A percentile compares a stretch with the other conserved stretches of the same genome.
Evolutionary conservation across 2,888 invertebrate species (phyloP).

Genomic region (Cylindroiulus punctatus): DNA sequence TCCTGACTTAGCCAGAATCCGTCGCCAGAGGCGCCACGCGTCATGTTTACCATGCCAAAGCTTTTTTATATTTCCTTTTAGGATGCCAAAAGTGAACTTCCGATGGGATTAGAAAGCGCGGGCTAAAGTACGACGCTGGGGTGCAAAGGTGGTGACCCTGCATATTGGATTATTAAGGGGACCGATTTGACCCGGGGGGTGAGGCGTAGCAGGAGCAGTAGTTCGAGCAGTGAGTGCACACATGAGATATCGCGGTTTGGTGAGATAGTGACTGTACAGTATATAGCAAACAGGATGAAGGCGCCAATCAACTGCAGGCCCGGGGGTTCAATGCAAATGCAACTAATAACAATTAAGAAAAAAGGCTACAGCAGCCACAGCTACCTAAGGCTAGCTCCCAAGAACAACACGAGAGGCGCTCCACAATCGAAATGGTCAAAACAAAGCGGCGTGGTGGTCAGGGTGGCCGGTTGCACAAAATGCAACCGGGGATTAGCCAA

Average conservation of each 20-base stretch:
- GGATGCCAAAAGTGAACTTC: neutral
- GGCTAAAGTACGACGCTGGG: neutral
- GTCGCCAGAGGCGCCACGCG: neutral
- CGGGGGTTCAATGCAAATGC: constrained; percentile 38
- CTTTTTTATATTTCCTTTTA: neutral
- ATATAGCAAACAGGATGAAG: constrained; percentile 38
- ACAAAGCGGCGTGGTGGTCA: constrained; percentile 47
- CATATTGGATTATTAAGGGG: constrained; percentile 9
- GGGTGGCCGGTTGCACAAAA: constrained; percentile 35
- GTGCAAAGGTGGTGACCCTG: constrained; percentile 25
- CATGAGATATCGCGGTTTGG: constrained; percentile 27
- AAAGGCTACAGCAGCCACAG: constrained; percentile 45
- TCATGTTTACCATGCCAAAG: constrained; percentile 8
- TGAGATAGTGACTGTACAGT: constrained; percentile 36
- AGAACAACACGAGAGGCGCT: constrained; percentile 47
- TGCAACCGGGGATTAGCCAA: constrained; percentile 45
- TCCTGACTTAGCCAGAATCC: constrained; percentile 1
- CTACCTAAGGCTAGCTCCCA: constrained; percentile 47
- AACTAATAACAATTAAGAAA: constrained; percentile 44
- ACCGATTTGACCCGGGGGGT: constrained; percentile 9
- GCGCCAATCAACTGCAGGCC: constrained; percentile 47
- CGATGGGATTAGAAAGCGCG: neutral
- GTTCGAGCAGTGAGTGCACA: constrained; percentile 45
- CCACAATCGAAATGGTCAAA: constrained; percentile 43
- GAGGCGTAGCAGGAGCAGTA: neutral